Base-by-base conservation (phyloP, 2,888 invertebrate species). In the Tachina lurida region DNA sequence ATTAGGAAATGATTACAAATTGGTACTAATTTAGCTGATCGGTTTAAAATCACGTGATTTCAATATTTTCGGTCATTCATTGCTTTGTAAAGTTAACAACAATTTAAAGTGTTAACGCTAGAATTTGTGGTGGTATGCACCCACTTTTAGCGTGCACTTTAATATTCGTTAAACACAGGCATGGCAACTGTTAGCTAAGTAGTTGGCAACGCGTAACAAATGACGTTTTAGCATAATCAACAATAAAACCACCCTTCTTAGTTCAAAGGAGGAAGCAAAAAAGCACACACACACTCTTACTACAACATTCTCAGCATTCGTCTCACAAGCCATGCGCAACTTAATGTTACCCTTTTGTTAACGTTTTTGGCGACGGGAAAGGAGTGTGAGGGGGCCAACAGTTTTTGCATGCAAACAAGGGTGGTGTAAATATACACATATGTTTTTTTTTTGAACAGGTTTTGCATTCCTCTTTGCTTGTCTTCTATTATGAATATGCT, bases 291-390 rank as follows among this genome's bases (percentile, higher is more conserved):
- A 31, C 15, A 31, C 7, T 3, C 15, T 31, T 31, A 31, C 0
- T 7, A 31, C 22, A 3, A 39, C 7, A 1, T 45, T 8, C 39
- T 45, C 4, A 9, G 41, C 62, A 19, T 10, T 9, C 31, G 5
- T 12, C 79, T 79, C 75, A 19, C 10, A 54, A 54, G 74, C 5
- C 81, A 68, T 81, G 81, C 81, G 81, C 81, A 75, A 39, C 41
- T 45, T 47, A 45, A 10, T 47, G 65, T 39, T 73, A 71, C 41
- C 80, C 58, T 80, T 45, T 12, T 49, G 15, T n/a, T n/a, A 15
- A 41, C 17, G 49, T 31, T 31, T 31, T 31, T 15, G 41, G 65
- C 2, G 65, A 5, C 58, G 10, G 60, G 15, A 5, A 10, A 31
- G 31, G 4, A 31, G 54, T 22, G 9, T 31, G 7, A 31, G 52